Conservation (phyloP, 1,140 invertebrate species). For the Lepidurus apus region DNA sequence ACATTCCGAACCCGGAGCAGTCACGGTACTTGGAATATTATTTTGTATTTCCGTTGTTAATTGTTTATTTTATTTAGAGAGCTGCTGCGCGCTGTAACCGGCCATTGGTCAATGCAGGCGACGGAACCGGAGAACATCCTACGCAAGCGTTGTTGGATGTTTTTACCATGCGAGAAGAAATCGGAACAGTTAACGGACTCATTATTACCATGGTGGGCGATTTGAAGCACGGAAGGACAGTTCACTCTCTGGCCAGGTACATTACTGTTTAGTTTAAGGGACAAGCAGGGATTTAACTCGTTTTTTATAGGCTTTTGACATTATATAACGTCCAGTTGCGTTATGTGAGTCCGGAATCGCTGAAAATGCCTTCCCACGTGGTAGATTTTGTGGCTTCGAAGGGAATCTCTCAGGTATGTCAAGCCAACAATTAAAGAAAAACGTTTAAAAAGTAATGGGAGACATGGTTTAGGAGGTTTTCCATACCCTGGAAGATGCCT, state of each 20-base stretch:
- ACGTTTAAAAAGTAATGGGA: not conserved
- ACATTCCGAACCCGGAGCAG: conserved; percentile 89
- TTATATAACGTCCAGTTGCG: conserved; percentile 81
- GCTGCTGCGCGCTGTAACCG: conserved; percentile 74
- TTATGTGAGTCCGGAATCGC: conserved; percentile 79
- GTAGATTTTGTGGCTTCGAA: conserved; percentile 68
- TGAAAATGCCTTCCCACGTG: conserved; percentile 87
- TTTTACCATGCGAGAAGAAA: conserved; percentile 97
- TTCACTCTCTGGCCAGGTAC: conserved; percentile 86
- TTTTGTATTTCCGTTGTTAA: conserved; percentile 11
- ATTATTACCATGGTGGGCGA: conserved; percentile 93
- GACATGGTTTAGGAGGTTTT: conserved; percentile 52
- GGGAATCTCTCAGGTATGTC: conserved; percentile 64
- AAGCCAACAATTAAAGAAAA: not conserved
- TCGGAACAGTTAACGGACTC: conserved; percentile 94
- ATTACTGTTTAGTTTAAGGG: not conserved
- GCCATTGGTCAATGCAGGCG: conserved; percentile 95
- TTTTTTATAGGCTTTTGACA: conserved; percentile 62
- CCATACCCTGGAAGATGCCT: conserved; percentile 67
- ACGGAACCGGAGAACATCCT: conserved; percentile 97
- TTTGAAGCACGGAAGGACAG: conserved; percentile 94
- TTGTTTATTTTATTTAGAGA: conserved; percentile 50
- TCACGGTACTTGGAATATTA: conserved; percentile 57
- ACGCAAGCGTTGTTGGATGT: conserved; percentile 96
- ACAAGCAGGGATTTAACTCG: not conserved